Conservation (phyloP, 2,797 vertebrate species). For the Spondyliosoma cantharus region DNA sequence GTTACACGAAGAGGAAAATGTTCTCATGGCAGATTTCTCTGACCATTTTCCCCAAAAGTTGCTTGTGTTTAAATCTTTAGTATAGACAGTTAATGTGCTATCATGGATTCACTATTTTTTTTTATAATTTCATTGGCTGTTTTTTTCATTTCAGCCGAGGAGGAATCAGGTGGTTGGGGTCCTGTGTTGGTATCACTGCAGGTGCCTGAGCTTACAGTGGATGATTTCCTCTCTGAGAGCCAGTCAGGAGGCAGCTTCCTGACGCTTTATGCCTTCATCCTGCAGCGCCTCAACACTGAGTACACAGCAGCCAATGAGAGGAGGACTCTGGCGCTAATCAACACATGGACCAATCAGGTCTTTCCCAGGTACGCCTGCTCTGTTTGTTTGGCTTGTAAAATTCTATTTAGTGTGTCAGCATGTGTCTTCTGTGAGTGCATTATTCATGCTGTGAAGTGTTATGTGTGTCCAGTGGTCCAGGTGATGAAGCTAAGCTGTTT, state of each 20-base stretch:
- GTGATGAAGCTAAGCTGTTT: constrained; percentile 95
- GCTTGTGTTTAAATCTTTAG: neutral
- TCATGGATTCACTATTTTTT: neutral
- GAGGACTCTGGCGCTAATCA: constrained; percentile 89
- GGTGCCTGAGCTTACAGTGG: constrained; percentile 95
- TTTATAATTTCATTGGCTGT: neutral
- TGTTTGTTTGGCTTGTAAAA: neutral
- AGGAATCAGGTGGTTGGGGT: constrained; percentile 91
- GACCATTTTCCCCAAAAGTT: neutral
- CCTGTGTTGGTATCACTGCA: constrained; percentile 94
- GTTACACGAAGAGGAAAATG: neutral
- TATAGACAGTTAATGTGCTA: neutral
- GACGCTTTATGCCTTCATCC: constrained; percentile 93
- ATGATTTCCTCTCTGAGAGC: constrained; percentile 96
- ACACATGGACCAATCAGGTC: constrained; percentile 92
- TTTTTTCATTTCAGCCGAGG: constrained; percentile 65
- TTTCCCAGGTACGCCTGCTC: constrained; percentile 84
- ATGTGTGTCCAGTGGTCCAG: constrained; percentile 81
- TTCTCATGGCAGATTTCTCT: neutral
- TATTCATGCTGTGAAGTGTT: constrained; percentile 1
- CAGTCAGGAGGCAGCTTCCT: constrained; percentile 92
- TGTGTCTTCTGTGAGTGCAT: neutral
- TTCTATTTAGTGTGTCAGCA: neutral
- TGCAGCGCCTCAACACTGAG: constrained; percentile 93
- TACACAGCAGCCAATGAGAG: constrained; percentile 92